Conservation (phyloP, 92 coral and sea anemone genomes). For the Scolanthus callimorphus region DNA sequence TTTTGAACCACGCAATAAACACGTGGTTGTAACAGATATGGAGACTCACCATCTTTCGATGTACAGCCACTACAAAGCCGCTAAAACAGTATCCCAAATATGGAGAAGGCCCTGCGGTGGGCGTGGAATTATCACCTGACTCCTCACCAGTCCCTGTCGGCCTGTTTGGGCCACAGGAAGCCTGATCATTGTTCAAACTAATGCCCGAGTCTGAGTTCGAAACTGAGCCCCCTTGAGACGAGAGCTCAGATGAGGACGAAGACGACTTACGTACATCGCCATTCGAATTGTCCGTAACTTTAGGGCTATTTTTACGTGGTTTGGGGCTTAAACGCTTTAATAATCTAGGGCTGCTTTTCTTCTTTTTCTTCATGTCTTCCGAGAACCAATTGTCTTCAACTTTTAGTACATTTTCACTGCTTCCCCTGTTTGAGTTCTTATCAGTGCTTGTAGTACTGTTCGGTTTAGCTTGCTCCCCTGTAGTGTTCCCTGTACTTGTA, state of each 20-base stretch:
- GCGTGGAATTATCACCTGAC: conserved; percentile 53
- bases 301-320: conserved; percentile 46
- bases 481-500: not conserved
- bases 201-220: conserved; percentile 81
- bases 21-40: too few species aligned
- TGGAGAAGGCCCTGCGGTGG: conserved; percentile 56
- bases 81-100: conserved; percentile 58
- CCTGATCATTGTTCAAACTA: conserved; percentile 52
- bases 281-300: conserved; percentile 40
- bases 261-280: conserved; percentile 58
- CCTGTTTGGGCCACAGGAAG: conserved; percentile 28
- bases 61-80: conserved; percentile 90
- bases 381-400: conserved; percentile 86
- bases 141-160: conserved; percentile 13
- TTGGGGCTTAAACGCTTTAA: conserved; percentile 55
- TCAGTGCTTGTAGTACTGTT: conserved; percentile 31
- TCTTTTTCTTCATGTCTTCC: conserved; percentile 47
- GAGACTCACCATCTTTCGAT: conserved; percentile 82
- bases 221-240: conserved; percentile 50
- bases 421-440: conserved; percentile 2
- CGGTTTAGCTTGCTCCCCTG: conserved; percentile 12
- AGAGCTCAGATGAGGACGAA: conserved; percentile 65
- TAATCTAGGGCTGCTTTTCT: conserved; percentile 45
- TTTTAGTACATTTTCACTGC: conserved; percentile 27
- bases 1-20: too few species aligned